Evolutionary conservation across 2,113 vertebrate species (phyloP), one percentile per base, ranked within the genome.

Genomic region (Heteronetta atricapilla): DNA sequence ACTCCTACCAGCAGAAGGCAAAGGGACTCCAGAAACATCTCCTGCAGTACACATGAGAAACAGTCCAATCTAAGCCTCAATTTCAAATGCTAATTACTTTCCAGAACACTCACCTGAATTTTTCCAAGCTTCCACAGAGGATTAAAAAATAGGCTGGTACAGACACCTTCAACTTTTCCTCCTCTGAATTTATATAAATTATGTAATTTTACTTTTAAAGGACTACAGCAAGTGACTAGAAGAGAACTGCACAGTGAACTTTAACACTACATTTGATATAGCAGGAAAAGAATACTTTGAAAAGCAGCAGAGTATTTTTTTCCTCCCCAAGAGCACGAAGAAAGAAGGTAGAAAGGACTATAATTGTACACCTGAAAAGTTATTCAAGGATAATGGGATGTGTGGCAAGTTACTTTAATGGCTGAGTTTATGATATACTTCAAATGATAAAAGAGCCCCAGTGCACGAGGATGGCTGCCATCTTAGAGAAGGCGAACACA

Each of bases 171-270:
- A 88, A 73, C 79, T 72, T 86, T 52, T 67, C 33, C 33, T 38
- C 77, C 77, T 75, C 76, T 81, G 74, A 88, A 94, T 91, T 77
- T 63, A 52, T n/a, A 72, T 53, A 59, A 81, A 93, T 88, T 70
- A 90, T 50, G 13, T 66, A 90, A 86, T 46, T 88, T 63, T 14
- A 64, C 13, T 90, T 91, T 75, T 48, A 90, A 91, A 88, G 46
- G 75, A 77, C 79, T 67, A 70, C 5, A 67, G 40, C 52, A 55
- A 90, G 48, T 22, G 36, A 70, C 76, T 92, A 33, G 64, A 91
- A 89, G 56, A 86, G 64, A 88, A 85, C 56, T 48, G 68, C 56
- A 75, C 60, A 63, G 67, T 42, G 42, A 92, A 80, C 48, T 67
- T 67, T 82, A 68, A 76, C 52, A 17, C 23, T 60, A n/a, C 86